phyloP scores from a whole-genome alignment of 2,797 vertebrate species.

The Pseudochirops corinnae region DNA sequence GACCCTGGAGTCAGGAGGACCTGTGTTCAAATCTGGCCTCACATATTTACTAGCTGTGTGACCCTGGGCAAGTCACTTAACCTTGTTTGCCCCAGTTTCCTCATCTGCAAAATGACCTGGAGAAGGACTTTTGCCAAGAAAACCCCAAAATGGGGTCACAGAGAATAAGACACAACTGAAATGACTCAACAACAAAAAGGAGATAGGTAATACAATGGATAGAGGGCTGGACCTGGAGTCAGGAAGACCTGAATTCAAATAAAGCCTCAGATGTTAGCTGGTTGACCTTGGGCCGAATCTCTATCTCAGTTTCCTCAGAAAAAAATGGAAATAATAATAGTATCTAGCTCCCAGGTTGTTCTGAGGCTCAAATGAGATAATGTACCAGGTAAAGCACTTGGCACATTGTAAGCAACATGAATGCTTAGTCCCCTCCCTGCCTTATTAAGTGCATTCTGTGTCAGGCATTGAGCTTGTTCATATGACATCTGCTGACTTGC shows the following conservation, averaged over 20 bases:
- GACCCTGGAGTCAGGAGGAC: background rate
- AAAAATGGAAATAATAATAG: background rate
- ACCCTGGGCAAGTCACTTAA: background rate
- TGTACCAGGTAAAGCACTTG: background rate
- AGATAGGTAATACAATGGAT: background rate
- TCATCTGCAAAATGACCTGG: background rate
- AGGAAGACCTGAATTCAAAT: background rate
- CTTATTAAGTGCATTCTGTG: background rate
- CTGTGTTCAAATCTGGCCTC: background rate
- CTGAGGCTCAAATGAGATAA: background rate
- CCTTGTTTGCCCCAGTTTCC: background rate
- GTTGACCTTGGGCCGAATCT: background rate
- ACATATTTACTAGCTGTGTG: background rate
- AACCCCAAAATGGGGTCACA: background rate
- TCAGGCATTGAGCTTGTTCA: background rate
- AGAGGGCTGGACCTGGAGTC: background rate
- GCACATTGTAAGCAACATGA: background rate
- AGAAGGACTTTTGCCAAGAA: background rate
- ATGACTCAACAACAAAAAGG: background rate
- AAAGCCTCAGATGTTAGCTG: background rate
- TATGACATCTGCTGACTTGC: background rate
- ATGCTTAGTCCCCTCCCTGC: background rate
- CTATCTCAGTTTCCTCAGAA: background rate
- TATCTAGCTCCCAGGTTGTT: background rate
- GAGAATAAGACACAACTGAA: background rate